phyloP scores from a whole-genome alignment of 2,797 vertebrate genomes.

The Triplophysa bombifrons region DNA sequence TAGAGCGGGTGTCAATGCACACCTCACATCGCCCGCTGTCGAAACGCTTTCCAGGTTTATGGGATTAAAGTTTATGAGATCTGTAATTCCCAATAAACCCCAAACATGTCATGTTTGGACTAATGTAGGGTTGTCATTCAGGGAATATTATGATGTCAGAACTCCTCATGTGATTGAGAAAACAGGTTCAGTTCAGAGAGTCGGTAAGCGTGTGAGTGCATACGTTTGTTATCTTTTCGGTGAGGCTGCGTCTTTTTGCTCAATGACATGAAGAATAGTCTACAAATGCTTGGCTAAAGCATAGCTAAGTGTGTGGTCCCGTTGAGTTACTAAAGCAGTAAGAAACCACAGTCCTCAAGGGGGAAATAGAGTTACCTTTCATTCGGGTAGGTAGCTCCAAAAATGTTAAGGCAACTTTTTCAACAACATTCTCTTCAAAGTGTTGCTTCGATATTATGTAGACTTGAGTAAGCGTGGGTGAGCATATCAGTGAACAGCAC shows the following conservation, averaged over 20 bases:
- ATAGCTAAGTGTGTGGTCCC: not conserved
- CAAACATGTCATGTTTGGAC: slow-evolving; percentile 57
- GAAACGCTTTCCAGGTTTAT: slow-evolving; percentile 55
- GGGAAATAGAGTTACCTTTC: not conserved
- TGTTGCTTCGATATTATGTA: not conserved
- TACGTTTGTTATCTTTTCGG: not conserved
- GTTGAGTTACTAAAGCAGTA: not conserved
- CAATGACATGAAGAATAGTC: not conserved
- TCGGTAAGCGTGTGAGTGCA: slow-evolving; percentile 11
- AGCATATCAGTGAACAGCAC: not conserved
- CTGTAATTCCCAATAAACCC: slow-evolving; percentile 54
- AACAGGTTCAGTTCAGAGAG: slow-evolving; percentile 37
- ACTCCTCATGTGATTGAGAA: slow-evolving; percentile 49
- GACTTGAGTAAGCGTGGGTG: slow-evolving; percentile 16
- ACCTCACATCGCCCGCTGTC: slow-evolving; percentile 42
- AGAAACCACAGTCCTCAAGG: not conserved
- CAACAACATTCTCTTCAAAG: not conserved
- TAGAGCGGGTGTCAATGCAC: slow-evolving; percentile 38
- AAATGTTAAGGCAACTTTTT: not conserved
- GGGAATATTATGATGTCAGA: slow-evolving; percentile 58
- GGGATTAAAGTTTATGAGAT: slow-evolving; percentile 61
- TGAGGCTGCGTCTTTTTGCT: slow-evolving; percentile 1
- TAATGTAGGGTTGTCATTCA: slow-evolving; percentile 55
- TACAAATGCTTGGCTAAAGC: not conserved
- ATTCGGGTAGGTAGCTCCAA: not conserved